Percentiles rank a stretch among this genome's conserved stretches.
phyloP scores from a whole-genome alignment of 1,140 invertebrate genomes.

The Anastrepha ludens region DNA sequence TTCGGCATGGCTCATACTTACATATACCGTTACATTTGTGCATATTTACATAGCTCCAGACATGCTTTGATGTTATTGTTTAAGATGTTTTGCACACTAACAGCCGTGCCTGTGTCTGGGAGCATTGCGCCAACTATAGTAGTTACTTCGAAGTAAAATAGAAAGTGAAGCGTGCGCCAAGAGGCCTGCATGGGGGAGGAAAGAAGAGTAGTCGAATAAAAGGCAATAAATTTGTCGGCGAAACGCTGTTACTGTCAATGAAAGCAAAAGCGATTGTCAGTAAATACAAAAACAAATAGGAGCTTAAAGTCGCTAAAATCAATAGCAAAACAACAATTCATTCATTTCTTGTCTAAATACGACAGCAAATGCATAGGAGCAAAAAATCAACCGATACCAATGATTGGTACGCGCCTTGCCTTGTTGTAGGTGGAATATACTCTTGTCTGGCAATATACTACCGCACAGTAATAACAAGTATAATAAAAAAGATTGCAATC shows the following conservation, averaged over 20 bases:
- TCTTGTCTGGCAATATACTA: conserved; percentile 15
- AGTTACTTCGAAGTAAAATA: conserved; percentile 12
- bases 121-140: not conserved
- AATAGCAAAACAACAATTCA: conserved; percentile 37
- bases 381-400: conserved; percentile 13
- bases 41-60: not conserved
- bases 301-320: conserved; percentile 38
- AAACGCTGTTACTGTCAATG: conserved; percentile 37
- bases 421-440: conserved; percentile 39
- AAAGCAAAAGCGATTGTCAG: conserved; percentile 8
- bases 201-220: not conserved
- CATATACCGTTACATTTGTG: not conserved
- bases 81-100: conserved; percentile 9
- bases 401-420: conserved; percentile 44
- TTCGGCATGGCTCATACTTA: not conserved
- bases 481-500: conserved; percentile 9
- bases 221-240: conserved; percentile 48
- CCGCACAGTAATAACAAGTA: not conserved
- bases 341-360: conserved; percentile 2
- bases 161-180: not conserved
- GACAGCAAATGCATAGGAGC: not conserved
- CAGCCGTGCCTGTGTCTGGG: not conserved
- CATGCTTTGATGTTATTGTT: conserved; percentile 41
- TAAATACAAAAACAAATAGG: conserved; percentile 6
- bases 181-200: not conserved